Evolutionary conservation across 1,140 invertebrate genomes (phyloP).

Genomic region (Muscidifurax raptorellus): DNA sequence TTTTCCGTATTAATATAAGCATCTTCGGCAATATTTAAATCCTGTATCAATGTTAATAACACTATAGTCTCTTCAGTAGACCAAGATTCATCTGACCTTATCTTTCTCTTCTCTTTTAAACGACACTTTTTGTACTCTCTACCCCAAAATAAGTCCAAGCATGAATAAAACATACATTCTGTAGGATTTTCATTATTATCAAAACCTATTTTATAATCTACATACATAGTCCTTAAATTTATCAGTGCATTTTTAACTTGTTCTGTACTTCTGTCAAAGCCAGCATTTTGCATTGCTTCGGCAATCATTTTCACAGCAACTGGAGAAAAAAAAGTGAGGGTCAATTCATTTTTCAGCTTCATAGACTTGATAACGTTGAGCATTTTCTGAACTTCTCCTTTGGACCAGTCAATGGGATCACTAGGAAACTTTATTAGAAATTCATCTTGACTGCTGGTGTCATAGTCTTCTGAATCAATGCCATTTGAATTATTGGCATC

Average conservation of each 20-base stretch:
- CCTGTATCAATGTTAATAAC: slow-evolving; percentile 58
- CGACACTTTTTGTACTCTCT: slow-evolving; percentile 48
- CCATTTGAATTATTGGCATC: slow-evolving; percentile 47
- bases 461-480: slow-evolving; percentile 53
- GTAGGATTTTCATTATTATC: slow-evolving; percentile 47
- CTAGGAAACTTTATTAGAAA: slow-evolving; percentile 52
- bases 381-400: slow-evolving; percentile 57
- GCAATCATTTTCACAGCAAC: slow-evolving; percentile 55
- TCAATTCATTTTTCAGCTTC: slow-evolving; percentile 55
- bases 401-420: slow-evolving; percentile 52
- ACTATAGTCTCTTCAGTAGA: slow-evolving; percentile 62
- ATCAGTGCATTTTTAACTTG: slow-evolving; percentile 56
- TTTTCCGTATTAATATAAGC: slow-evolving; percentile 50
- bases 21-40: slow-evolving; percentile 51
- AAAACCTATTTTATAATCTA: slow-evolving; percentile 54
- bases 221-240: slow-evolving; percentile 57
- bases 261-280: slow-evolving; percentile 54
- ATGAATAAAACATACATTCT: slow-evolving; percentile 54
- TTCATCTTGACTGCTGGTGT: slow-evolving; percentile 45
- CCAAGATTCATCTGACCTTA: slow-evolving; percentile 56
- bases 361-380: slow-evolving; percentile 54
- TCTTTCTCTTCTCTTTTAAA: slow-evolving; percentile 51
- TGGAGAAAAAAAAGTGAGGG: slow-evolving; percentile 51
- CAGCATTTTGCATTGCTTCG: slow-evolving; percentile 51
- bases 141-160: slow-evolving; percentile 57